phyloP scores from a whole-genome alignment of 2,888 invertebrate species.

The Cheilosia urbana region DNA sequence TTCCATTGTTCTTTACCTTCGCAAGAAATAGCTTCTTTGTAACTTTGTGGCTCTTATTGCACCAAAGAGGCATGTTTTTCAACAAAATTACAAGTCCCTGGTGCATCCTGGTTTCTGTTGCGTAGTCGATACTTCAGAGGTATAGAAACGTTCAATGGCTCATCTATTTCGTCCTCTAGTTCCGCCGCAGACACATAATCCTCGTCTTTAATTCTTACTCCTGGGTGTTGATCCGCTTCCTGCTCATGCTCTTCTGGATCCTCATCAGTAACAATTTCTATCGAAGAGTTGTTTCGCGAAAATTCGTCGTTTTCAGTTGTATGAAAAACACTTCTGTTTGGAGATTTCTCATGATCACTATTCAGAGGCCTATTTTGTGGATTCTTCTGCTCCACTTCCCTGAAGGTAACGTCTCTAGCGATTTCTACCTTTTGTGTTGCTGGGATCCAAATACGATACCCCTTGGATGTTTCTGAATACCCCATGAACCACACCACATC shows the following conservation, averaged over 20 bases:
- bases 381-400: constrained; percentile 17
- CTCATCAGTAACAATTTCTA: too few relatives aligned
- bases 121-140: background rate
- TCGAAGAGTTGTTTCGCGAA: too few relatives aligned
- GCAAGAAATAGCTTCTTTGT: constrained; percentile 15
- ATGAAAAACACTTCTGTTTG: background rate
- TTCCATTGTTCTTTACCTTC: constrained; percentile 8
- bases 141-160: too few relatives aligned
- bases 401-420: constrained; percentile 33
- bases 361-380: background rate
- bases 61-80: constrained; percentile 31
- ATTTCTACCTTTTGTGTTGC: constrained; percentile 18
- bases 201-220: too few relatives aligned
- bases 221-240: too few relatives aligned
- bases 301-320: too few relatives aligned
- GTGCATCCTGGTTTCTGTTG: background rate
- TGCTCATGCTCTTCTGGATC: too few relatives aligned
- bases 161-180: too few relatives aligned
- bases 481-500: too few relatives aligned
- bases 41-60: constrained; percentile 12
- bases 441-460: constrained; percentile 72
- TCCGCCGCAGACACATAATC: too few relatives aligned
- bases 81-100: background rate
- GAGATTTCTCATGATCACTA: background rate
- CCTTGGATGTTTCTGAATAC: constrained; percentile 78